Conservation (phyloP, 2,113 vertebrate genomes). For the Dipodomys spectabilis region DNA sequence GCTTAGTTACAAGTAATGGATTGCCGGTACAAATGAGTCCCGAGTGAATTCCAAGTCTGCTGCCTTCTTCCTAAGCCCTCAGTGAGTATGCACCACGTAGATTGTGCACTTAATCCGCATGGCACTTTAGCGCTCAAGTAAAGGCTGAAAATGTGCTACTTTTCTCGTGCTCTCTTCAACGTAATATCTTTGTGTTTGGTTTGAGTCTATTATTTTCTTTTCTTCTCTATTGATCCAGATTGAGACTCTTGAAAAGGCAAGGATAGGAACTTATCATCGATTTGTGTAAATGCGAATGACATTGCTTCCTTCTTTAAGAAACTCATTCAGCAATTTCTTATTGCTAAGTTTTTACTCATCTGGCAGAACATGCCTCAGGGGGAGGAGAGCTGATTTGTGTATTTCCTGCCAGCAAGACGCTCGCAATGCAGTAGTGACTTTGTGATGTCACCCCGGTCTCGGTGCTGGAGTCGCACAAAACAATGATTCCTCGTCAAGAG, state of each 20-base stretch:
- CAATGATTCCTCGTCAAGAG: background rate
- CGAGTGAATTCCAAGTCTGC: background rate
- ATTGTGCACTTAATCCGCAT: accelerated
- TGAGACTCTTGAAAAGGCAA: background rate
- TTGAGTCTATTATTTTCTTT: background rate
- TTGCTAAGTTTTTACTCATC: background rate
- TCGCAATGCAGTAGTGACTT: conserved; percentile 15
- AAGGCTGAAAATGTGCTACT: background rate
- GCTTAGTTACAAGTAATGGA: background rate
- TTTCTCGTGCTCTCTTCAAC: background rate
- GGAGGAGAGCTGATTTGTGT: background rate
- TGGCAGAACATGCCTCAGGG: background rate
- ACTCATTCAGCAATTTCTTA: background rate
- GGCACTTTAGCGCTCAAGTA: background rate
- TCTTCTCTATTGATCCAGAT: background rate
- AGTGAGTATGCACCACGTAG: background rate
- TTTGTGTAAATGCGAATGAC: background rate
- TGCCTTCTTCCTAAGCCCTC: background rate
- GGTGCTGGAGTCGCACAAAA: background rate
- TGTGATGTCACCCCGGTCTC: background rate
- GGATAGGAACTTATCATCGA: background rate
- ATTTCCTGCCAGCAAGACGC: background rate
- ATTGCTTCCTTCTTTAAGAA: background rate
- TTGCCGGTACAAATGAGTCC: background rate
- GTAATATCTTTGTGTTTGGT: background rate